These are phyloP conservation scores for Trematocara variabile DNA, from an alignment of 2,113 vertebrate genomes.

Conservation along the genomic window DNA sequence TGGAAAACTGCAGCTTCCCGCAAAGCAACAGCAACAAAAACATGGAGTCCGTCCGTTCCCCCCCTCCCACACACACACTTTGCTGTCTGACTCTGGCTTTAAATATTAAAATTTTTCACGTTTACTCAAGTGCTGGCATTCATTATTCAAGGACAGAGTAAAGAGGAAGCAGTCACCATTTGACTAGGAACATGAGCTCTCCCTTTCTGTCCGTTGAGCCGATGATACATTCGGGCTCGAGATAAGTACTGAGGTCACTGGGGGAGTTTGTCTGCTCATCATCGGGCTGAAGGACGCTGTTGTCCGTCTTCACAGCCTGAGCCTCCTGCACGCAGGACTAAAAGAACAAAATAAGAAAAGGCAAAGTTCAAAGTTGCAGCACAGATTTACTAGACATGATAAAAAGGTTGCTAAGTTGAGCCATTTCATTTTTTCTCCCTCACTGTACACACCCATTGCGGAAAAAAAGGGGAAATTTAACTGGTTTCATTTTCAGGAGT, in stretches of 20 bases:
- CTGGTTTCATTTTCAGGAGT: constrained; percentile 20
- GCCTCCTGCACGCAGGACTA: constrained; percentile 29
- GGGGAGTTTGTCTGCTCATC: constrained; percentile 73
- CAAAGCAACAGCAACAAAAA: background rate
- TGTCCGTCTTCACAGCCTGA: constrained; percentile 16
- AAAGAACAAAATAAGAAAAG: background rate
- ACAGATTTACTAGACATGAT: background rate
- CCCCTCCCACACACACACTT: background rate
- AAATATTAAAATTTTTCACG: background rate
- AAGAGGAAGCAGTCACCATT: constrained; percentile 81
- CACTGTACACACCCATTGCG: background rate
- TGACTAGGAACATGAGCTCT: constrained; percentile 98
- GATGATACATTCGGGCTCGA: constrained; percentile 95
- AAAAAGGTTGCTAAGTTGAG: background rate
- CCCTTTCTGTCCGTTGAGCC: constrained; percentile 95
- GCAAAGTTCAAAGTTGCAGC: background rate
- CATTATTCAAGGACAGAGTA: background rate
- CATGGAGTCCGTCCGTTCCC: background rate
- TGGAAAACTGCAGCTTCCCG: background rate
- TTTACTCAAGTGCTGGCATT: background rate
- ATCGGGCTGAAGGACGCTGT: constrained; percentile 2
- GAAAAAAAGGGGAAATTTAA: background rate
- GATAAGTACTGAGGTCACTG: constrained; percentile 80
- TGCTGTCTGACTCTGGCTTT: background rate
- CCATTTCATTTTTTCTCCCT: background rate